Conservation (phyloP, 2,888 invertebrate genomes). For the Stramonita haemastoma region DNA sequence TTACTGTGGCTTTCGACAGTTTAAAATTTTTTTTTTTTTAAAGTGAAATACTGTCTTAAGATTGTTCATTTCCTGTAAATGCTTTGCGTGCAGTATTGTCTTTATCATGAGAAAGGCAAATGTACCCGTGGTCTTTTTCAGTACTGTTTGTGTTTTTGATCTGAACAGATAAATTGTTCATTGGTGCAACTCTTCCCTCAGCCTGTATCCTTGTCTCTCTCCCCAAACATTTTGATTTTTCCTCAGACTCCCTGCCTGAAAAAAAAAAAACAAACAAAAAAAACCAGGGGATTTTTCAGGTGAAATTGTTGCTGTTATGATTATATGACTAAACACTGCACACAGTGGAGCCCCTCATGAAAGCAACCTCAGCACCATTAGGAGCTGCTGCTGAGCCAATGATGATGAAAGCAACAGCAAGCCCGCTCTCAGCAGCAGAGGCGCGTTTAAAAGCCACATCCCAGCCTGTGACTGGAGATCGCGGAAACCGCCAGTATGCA, state of each 20-base stretch:
- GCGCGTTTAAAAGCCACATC: not conserved
- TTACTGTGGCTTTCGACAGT: no score
- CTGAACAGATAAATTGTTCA: no score
- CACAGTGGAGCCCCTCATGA: constrained; percentile 13
- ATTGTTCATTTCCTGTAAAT: no score
- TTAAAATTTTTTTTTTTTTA: no score
- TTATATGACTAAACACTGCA: not conserved
- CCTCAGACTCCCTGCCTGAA: not conserved
- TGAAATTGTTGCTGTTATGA: not conserved
- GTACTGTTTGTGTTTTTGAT: no score
- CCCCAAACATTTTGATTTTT: no score
- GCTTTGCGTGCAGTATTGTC: no score
- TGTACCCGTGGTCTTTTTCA: no score
- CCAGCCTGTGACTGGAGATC: constrained; percentile 22
- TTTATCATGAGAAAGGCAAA: no score
- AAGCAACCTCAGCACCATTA: not conserved
- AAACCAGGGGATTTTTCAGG: not conserved
- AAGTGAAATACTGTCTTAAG: no score
- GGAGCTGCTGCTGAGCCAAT: constrained; percentile 18
- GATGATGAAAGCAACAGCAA: constrained; percentile 21
- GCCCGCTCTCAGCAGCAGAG: not conserved
- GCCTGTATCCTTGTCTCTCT: no score
- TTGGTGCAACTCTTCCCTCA: no score
- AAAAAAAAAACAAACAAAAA: not conserved
- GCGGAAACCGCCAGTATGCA: not conserved